Percentiles rank a stretch among this genome's conserved stretches.
phyloP scores from a whole-genome alignment of 2,888 invertebrate species.

The Leucoptera coffeella region DNA sequence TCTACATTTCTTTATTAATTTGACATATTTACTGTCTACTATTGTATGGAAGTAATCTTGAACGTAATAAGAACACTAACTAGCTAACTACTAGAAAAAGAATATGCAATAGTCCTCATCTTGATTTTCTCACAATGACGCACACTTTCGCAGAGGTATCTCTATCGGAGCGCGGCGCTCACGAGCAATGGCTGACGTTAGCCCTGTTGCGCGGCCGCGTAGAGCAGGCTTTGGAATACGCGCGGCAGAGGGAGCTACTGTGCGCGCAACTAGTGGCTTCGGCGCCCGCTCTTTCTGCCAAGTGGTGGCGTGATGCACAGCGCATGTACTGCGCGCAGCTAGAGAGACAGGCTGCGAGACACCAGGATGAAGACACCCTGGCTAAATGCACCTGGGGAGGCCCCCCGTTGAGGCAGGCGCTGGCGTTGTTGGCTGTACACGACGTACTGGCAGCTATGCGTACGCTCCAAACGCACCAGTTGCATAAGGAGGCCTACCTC shows the following conservation, averaged over 20 bases:
- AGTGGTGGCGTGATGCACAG: slow-evolving; percentile 21
- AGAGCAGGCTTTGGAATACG: slow-evolving; percentile 50
- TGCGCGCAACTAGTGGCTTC: slow-evolving; percentile 59
- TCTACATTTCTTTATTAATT: too few species aligned
- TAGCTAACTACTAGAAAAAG: too few species aligned
- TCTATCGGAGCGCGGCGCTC: too few species aligned
- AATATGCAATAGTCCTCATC: too few species aligned
- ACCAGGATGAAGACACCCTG: background rate
- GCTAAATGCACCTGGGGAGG: slow-evolving; percentile 15
- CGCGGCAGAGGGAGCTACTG: slow-evolving; percentile 49
- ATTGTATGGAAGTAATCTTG: too few species aligned
- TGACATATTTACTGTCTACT: too few species aligned
- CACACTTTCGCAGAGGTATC: too few species aligned
- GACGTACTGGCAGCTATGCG: slow-evolving; percentile 51
- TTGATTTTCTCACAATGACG: too few species aligned
- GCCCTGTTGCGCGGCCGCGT: slow-evolving; percentile 58
- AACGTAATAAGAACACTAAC: too few species aligned
- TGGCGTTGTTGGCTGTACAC: slow-evolving; percentile 43
- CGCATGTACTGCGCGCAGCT: background rate
- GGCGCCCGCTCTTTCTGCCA: slow-evolving; percentile 60
- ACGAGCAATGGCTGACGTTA: slow-evolving; percentile 21
- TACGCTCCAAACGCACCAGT: slow-evolving; percentile 24
- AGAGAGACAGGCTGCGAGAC: background rate
- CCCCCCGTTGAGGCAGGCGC: slow-evolving; percentile 19
- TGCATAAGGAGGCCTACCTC: slow-evolving; percentile 51